phyloP scores from a whole-genome alignment of 2,797 vertebrate species.

The Phoxinus dragarum region DNA sequence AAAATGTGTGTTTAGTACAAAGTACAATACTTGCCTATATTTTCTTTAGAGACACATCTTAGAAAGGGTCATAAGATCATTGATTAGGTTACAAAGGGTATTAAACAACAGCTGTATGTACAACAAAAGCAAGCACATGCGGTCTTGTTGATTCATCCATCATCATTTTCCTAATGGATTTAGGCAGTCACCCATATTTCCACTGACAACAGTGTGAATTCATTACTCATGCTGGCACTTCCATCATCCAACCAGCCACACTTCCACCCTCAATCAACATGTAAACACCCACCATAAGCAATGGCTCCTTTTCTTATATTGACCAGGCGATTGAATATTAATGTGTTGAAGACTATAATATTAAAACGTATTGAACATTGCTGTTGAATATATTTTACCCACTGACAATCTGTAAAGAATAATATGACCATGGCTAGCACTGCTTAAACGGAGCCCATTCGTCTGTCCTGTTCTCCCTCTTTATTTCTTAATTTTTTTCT shows the following conservation, averaged over 20 bases:
- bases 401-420: neutral
- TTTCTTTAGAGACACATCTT: neutral
- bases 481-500: neutral
- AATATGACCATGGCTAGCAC: neutral
- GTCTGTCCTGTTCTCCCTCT: neutral
- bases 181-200: slow-evolving; percentile 52
- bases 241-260: slow-evolving; percentile 25
- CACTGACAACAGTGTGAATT: slow-evolving; percentile 40
- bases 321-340: slow-evolving; percentile 1
- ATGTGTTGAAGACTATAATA: neutral
- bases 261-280: slow-evolving; percentile 23
- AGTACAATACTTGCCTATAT: neutral
- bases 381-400: neutral
- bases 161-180: slow-evolving; percentile 58
- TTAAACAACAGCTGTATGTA: slow-evolving; percentile 35
- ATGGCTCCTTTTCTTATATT: slow-evolving; percentile 2
- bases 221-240: slow-evolving; percentile 47
- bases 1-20: neutral
- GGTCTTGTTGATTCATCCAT: slow-evolving; percentile 46
- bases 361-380: slow-evolving; percentile 6
- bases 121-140: slow-evolving; percentile 34
- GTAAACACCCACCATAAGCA: slow-evolving; percentile 12
- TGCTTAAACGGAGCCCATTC: neutral
- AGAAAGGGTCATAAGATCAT: neutral
- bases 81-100: neutral